A percentile compares a stretch with the other conserved stretches of the same genome.
Conservation (phyloP, 2,113 vertebrate genomes). For the Bambusicola thoracicus region DNA sequence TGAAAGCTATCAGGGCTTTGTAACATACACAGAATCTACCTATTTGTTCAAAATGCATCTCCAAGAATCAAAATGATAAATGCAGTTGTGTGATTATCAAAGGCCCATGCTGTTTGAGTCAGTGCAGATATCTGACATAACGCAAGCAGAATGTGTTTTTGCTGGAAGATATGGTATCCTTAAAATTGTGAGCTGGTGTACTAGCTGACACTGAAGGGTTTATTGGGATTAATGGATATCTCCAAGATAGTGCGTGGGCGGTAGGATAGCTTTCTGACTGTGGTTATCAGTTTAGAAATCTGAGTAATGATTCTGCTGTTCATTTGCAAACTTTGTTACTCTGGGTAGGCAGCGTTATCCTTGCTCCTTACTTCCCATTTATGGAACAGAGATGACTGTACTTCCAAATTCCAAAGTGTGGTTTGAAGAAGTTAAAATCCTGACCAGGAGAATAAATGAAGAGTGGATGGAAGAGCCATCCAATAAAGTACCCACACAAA, state of each 20-base stretch:
- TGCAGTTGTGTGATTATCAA: not conserved
- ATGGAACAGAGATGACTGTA: not conserved
- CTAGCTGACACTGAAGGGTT: not conserved
- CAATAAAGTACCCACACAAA: not conserved
- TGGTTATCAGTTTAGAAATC: not conserved
- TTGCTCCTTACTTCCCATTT: not conserved
- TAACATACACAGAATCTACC: not conserved
- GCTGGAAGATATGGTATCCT: not conserved
- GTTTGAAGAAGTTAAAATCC: not conserved
- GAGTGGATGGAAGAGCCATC: not conserved
- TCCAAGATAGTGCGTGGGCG: not conserved
- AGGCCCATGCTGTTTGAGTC: not conserved
- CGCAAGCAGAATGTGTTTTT: not conserved
- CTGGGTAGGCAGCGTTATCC: not conserved
- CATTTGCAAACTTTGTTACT: fast-evolving
- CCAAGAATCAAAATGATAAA: not conserved
- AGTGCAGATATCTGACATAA: not conserved
- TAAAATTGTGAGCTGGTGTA: not conserved
- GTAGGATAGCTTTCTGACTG: not conserved
- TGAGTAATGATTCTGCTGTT: not conserved
- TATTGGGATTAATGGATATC: not conserved
- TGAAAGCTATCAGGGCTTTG: not conserved
- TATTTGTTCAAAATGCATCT: not conserved
- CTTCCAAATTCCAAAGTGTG: not conserved
- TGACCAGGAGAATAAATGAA: not conserved